Percentiles rank a stretch among this genome's conserved stretches.
Conservation (phyloP, 2,888 invertebrate species). For the Drosophila meridionalis region DNA sequence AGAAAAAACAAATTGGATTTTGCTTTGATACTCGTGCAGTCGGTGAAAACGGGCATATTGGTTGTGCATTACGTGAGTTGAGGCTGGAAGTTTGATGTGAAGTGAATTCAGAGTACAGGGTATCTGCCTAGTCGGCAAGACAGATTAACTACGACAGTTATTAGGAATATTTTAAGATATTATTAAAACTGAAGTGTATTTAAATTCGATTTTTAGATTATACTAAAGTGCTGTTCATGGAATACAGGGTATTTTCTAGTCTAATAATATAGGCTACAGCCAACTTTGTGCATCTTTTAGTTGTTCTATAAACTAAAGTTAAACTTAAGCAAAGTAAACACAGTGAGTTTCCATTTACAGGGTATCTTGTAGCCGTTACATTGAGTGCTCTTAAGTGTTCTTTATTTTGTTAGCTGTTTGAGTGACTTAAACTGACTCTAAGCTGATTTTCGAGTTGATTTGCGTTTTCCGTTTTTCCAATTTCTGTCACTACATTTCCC, state of each 20-base stretch:
- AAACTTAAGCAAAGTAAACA: background rate
- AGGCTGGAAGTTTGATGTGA: background rate
- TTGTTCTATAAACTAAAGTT: background rate
- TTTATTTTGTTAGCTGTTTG: background rate
- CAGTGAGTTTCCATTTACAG: background rate
- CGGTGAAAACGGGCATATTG: background rate
- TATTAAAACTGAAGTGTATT: too few relatives aligned
- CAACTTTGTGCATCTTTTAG: background rate
- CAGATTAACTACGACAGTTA: background rate
- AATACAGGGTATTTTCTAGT: background rate
- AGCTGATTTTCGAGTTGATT: background rate
- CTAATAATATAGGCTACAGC: too few relatives aligned
- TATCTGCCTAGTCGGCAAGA: background rate
- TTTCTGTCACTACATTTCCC: background rate
- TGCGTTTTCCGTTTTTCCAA: background rate
- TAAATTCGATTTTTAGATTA: too few relatives aligned
- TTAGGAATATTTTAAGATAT: too few relatives aligned
- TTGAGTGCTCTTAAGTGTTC: background rate
- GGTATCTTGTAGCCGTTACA: background rate
- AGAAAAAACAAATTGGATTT: background rate
- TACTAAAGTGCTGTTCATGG: background rate
- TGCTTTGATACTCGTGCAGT: background rate
- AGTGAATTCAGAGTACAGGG: background rate
- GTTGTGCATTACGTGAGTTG: background rate
- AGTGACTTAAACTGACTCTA: background rate